phyloP scores from a whole-genome alignment of 2,888 invertebrate genomes.

The Lasioglossum figueresi region DNA sequence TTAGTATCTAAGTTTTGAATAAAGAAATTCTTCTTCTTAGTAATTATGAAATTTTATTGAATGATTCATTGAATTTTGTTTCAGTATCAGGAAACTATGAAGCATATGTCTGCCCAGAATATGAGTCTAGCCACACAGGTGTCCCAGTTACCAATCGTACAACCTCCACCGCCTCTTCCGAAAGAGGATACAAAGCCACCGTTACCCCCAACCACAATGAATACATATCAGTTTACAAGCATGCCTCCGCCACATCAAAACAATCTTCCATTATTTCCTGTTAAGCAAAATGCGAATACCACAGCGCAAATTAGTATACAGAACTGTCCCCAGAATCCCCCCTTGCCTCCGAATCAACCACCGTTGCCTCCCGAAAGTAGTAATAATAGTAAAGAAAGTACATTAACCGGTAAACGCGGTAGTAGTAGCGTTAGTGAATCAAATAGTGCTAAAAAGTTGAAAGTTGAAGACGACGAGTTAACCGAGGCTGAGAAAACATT shows the following conservation, averaged over 20 bases:
- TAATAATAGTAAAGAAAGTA: slow-evolving; percentile 64
- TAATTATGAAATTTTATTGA: background rate
- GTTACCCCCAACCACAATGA: slow-evolving; percentile 82
- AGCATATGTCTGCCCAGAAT: slow-evolving; percentile 78
- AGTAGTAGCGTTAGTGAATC: slow-evolving; percentile 70
- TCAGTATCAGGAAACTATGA: slow-evolving; percentile 86
- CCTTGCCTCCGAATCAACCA: slow-evolving; percentile 79
- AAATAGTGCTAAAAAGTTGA: slow-evolving; percentile 80
- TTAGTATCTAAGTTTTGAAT: background rate
- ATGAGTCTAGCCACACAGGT: slow-evolving; percentile 74
- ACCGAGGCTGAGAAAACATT: slow-evolving; percentile 92
- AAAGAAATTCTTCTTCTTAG: background rate
- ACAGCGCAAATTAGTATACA: slow-evolving; percentile 67
- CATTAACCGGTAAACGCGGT: slow-evolving; percentile 73
- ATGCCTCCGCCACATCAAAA: slow-evolving; percentile 81
- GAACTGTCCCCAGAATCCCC: slow-evolving; percentile 75
- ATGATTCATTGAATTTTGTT: slow-evolving; percentile 72
- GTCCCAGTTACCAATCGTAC: slow-evolving; percentile 78
- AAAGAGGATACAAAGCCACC: slow-evolving; percentile 84
- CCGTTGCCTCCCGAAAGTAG: slow-evolving; percentile 74
- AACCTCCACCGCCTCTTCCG: slow-evolving; percentile 80
- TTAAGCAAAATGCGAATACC: slow-evolving; percentile 68
- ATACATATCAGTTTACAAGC: slow-evolving; percentile 79
- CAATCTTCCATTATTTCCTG: slow-evolving; percentile 79
- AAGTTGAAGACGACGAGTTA: slow-evolving; percentile 81